These are phyloP conservation scores for Diaphora mendica DNA, from an alignment of 2,888 invertebrate species.

Conservation along the genomic window DNA sequence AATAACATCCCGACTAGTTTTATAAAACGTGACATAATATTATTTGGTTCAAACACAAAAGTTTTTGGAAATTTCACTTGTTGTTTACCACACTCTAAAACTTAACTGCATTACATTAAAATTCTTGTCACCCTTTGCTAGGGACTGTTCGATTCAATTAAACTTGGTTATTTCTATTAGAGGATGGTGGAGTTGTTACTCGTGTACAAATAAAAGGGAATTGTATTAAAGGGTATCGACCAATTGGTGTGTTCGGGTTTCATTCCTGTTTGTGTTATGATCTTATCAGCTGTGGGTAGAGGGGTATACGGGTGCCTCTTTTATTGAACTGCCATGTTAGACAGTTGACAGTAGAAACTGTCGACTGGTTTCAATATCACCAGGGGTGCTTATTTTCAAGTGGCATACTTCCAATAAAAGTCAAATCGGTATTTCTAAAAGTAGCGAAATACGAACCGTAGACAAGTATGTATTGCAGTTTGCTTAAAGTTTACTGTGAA, in stretches of 20 bases:
- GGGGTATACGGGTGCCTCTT: constrained; percentile 78
- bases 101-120: constrained; percentile 70
- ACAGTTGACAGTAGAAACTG: constrained; percentile 51
- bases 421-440: constrained; percentile 20
- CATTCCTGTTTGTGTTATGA: constrained; percentile 79
- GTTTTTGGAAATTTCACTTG: constrained; percentile 43
- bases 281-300: constrained; percentile 74
- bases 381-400: constrained; percentile 24
- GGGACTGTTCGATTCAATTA: constrained; percentile 76
- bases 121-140: constrained; percentile 72
- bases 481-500: background rate
- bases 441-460: background rate
- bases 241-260: constrained; percentile 71
- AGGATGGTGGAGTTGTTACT: constrained; percentile 48
- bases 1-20: constrained; percentile 36
- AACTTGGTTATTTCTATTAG: constrained; percentile 76
- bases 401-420: constrained; percentile 32
- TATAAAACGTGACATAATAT: constrained; percentile 30
- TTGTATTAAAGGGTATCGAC: constrained; percentile 78
- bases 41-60: constrained; percentile 27
- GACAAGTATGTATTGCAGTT: background rate
- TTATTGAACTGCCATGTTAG: constrained; percentile 76
- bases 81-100: constrained; percentile 50
- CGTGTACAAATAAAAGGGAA: constrained; percentile 50
- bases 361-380: constrained; percentile 51